These are phyloP conservation scores for Achatina immaculata DNA, from an alignment of 1,140 invertebrate genomes.

Conservation along the genomic window DNA sequence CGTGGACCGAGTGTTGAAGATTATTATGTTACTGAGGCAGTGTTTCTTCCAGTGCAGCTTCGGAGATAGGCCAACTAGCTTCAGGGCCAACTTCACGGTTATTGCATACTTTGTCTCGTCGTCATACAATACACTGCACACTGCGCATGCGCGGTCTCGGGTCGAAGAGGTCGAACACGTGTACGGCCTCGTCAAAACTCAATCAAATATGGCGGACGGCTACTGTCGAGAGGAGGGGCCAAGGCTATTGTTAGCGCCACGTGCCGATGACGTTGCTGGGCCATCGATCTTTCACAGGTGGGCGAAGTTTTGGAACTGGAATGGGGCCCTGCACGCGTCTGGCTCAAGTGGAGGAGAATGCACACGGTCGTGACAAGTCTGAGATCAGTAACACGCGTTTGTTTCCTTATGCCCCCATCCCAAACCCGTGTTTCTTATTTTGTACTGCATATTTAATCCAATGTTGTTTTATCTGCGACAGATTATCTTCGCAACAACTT, in stretches of 20 bases:
- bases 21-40: not conserved
- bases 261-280: slow-evolving; percentile 19
- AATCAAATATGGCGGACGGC: slow-evolving; percentile 20
- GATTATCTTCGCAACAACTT: too few relatives aligned
- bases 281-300: slow-evolving; percentile 36
- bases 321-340: not conserved
- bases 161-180: slow-evolving; percentile 7
- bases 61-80: not conserved
- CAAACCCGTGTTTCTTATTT: not conserved
- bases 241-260: slow-evolving; percentile 22
- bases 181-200: slow-evolving; percentile 24
- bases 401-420: not conserved
- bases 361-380: not conserved
- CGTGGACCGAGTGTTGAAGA: not conserved
- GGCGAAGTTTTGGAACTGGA: slow-evolving; percentile 1
- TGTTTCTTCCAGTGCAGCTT: not conserved
- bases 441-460: not conserved
- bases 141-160: not conserved
- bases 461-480: too few relatives aligned
- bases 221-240: slow-evolving; percentile 12
- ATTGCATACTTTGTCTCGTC: slow-evolving; percentile 3
- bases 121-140: not conserved
- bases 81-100: slow-evolving; percentile 7
- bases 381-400: not conserved
- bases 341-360: not conserved